phyloP scores from a whole-genome alignment of 1,140 invertebrate species.

The Pseudobourletiella spinata region DNA sequence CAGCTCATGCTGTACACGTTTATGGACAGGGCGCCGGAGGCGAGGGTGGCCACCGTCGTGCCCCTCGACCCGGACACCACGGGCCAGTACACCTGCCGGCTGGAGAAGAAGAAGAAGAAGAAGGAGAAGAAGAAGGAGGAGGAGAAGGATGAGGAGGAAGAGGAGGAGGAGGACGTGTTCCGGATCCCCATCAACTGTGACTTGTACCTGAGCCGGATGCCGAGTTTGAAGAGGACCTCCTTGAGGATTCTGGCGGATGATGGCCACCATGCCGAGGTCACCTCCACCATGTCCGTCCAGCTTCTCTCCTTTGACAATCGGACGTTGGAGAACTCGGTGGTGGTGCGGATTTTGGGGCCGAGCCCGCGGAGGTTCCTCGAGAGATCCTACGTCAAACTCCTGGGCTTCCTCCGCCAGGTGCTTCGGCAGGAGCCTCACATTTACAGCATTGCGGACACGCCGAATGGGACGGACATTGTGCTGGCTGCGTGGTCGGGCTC shows the following conservation, averaged over 20 bases:
- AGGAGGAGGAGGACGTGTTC: conserved; percentile 52
- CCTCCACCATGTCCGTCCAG: conserved; percentile 71
- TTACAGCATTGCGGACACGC: conserved; percentile 61
- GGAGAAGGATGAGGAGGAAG: conserved; percentile 49
- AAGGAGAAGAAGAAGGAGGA: no score
- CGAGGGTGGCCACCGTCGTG: conserved; percentile 79
- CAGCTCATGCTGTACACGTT: conserved; percentile 70
- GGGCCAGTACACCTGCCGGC: conserved; percentile 77
- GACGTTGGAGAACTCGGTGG: conserved; percentile 73
- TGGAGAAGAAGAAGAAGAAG: conserved; percentile 55
- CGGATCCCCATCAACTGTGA: conserved; percentile 67
- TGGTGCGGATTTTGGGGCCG: conserved; percentile 61
- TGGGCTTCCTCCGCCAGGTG: conserved; percentile 56
- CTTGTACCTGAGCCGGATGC: conserved; percentile 47
- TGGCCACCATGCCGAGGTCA: conserved; percentile 71
- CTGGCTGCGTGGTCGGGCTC: conserved; percentile 57
- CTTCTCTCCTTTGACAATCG: conserved; percentile 68
- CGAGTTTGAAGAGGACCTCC: conserved; percentile 43
- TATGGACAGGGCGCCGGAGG: conserved; percentile 54
- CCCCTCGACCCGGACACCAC: conserved; percentile 81
- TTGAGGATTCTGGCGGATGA: conserved; percentile 78
- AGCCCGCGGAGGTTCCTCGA: conserved; percentile 63
- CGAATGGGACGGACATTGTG: conserved; percentile 52
- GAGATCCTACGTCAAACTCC: conserved; percentile 60
- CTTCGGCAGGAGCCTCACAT: conserved; percentile 48